Evolutionary conservation across 2,113 vertebrate species (phyloP).

Genomic region (Phrynosoma blainvillii): DNA sequence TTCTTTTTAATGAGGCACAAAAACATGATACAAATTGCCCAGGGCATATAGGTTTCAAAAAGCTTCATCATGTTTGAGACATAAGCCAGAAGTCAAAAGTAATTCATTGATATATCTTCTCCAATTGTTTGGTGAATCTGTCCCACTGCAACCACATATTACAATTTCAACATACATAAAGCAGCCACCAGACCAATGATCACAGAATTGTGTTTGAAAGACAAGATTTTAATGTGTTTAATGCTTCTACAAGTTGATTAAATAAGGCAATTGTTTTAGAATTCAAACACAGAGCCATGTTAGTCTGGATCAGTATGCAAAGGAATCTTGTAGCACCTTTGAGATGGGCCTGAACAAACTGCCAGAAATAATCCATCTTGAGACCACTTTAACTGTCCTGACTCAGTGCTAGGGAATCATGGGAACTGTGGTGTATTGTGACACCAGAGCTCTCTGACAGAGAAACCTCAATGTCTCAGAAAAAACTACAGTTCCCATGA

Average conservation of each 20-base stretch:
- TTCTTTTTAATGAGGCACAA: neutral
- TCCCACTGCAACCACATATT: neutral
- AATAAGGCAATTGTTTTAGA: neutral
- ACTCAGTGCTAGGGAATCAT: too few species aligned
- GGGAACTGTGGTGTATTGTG: too few species aligned
- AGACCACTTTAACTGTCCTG: too few species aligned
- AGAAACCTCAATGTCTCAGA: too few species aligned
- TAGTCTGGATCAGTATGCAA: too few species aligned
- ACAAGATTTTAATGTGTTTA: neutral
- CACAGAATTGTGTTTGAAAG: neutral
- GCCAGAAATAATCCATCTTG: too few species aligned
- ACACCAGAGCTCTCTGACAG: too few species aligned
- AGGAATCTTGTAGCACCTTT: too few species aligned
- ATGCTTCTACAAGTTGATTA: neutral
- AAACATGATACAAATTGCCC: neutral
- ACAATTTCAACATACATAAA: neutral
- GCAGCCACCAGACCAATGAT: neutral
- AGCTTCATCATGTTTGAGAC: neutral
- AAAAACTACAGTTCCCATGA: too few species aligned
- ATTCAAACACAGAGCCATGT: too few species aligned
- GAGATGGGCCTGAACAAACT: too few species aligned
- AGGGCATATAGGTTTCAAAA: neutral
- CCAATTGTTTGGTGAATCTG: neutral
- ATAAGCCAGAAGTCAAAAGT: neutral
- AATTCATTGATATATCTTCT: neutral